Evolutionary conservation across 2,113 vertebrate species (phyloP), one percentile per base, ranked within the genome.

Genomic region (Gymnorhina tibicen): DNA sequence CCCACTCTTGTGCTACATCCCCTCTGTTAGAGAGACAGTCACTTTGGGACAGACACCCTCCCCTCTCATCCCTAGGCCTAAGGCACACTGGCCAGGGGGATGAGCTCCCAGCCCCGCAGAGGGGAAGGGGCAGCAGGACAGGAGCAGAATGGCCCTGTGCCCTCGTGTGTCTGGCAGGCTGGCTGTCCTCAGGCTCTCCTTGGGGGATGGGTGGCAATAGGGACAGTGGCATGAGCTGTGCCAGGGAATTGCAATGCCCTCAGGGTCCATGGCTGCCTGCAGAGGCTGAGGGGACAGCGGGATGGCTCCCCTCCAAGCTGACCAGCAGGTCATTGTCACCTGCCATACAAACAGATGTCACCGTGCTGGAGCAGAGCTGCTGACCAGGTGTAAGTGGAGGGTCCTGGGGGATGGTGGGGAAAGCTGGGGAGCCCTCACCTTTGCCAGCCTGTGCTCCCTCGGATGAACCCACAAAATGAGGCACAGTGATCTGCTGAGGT

Each of bases 91-190:
- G 10, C 39, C 53, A 23, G 21, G 18, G n/a, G 26, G 22, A 6
- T 10, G 33, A 37, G 60, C 28, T 89, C n/a, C 37, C 0, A 5
- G 58, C 23, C 20, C 32, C 9, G 8, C 20, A 19, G 22, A 33
- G 37, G 33, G 13, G 28, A 49, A 60, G 44, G 42, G 42, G 17
- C 13, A 33, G 30, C 41, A 42, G 59, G 66, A 26, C 55, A 55
- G 59, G 33, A 47, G 14, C 27, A 52, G 56, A 41, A 24, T 1
- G 26, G 11, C 24, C 55, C 58, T 16, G 68, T 58, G 49, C 9
- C 41, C 7, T 0, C 0, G 1, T 17, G 19, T 30, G 55, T 32
- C 58, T 7, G 7, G 22, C 37, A 50, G 37, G 13, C 49, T 42
- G 50, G 35, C 32, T 63, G 62, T 55, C 21, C 52, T 74, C 39